These are phyloP conservation scores for Phaethornis superciliosus DNA, from an alignment of 2,113 vertebrate species.

Conservation along the genomic window DNA sequence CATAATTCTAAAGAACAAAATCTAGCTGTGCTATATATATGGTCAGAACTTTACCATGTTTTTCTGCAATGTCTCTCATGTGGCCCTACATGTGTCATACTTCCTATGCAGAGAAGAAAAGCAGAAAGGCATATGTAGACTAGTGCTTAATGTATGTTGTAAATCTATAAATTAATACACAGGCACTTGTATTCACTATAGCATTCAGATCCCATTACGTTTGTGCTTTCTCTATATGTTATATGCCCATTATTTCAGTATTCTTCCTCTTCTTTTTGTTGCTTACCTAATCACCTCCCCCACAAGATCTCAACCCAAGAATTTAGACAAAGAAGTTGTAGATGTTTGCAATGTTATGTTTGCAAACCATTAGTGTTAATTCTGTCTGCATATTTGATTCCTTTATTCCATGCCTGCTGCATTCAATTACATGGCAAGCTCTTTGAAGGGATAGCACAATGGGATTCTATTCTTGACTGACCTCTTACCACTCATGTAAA, in stretches of 20 bases:
- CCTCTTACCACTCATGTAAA: constrained; percentile 30
- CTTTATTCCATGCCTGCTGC: background rate
- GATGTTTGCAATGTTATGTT: constrained; percentile 5
- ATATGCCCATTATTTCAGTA: background rate
- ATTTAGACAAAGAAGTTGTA: background rate
- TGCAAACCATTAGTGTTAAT: constrained; percentile 13
- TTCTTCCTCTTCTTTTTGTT: background rate
- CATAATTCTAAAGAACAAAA: background rate
- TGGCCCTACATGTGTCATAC: background rate
- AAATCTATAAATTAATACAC: background rate
- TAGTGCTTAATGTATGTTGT: background rate
- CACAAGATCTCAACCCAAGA: background rate
- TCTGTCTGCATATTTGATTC: constrained; percentile 30
- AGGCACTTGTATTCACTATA: background rate
- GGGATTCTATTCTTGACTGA: constrained; percentile 47
- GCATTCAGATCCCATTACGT: background rate
- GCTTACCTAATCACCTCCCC: background rate
- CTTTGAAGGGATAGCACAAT: constrained; percentile 17
- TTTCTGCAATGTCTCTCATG: background rate
- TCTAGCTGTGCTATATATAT: background rate
- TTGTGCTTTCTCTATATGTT: background rate
- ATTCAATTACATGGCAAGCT: constrained; percentile 21
- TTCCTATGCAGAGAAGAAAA: background rate
- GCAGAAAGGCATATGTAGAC: background rate
- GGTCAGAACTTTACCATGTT: background rate